Conservation (phyloP, 2,797 vertebrate genomes). For the Muraenolepis orangiensis region DNA sequence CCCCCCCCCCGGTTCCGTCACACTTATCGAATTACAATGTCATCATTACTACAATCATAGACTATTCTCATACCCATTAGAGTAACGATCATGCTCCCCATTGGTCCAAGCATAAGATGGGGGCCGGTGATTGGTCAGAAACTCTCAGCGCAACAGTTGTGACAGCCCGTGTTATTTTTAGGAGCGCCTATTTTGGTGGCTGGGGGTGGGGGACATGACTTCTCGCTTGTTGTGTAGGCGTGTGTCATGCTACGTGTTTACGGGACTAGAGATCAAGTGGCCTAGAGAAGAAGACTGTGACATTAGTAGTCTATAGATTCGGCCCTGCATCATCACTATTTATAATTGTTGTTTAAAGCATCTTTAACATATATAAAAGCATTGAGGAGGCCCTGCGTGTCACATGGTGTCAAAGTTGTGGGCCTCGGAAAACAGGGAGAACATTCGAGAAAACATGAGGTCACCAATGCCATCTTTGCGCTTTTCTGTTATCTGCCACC, state of each 20-base stretch:
- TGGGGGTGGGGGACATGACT: constrained; percentile 22
- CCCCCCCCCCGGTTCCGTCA: constrained; percentile 69
- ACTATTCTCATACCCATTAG: constrained; percentile 68
- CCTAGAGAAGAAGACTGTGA: constrained; percentile 31
- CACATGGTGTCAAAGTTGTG: neutral
- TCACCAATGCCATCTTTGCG: constrained; percentile 47
- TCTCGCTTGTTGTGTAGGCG: constrained; percentile 57
- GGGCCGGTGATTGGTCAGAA: constrained; percentile 63
- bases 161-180: constrained; percentile 76
- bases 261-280: constrained; percentile 36
- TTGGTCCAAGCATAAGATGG: constrained; percentile 58
- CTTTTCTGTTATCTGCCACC: constrained; percentile 54
- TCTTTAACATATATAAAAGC: neutral
- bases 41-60: constrained; percentile 72
- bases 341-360: neutral
- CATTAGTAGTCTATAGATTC: neutral
- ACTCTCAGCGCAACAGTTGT: constrained; percentile 56
- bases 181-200: constrained; percentile 64
- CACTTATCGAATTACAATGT: constrained; percentile 67
- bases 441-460: constrained; percentile 39
- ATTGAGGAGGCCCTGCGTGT: neutral
- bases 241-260: constrained; percentile 52
- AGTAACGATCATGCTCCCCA: constrained; percentile 50
- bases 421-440: neutral
- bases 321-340: neutral